Evolutionary conservation across 2,888 invertebrate genomes (phyloP), one percentile per base, ranked within the genome.

Genomic region (Tetragonisca angustula): DNA sequence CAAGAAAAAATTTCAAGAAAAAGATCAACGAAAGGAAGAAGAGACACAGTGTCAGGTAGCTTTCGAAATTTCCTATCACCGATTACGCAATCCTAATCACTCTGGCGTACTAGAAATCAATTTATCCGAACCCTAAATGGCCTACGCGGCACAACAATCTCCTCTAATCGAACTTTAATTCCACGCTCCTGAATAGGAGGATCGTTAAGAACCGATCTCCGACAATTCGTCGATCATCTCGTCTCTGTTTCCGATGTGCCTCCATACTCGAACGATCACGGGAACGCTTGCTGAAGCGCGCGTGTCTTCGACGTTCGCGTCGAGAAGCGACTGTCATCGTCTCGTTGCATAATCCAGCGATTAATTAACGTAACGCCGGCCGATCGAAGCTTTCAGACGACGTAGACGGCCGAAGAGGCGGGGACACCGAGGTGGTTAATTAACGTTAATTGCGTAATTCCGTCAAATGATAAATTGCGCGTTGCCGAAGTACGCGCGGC

Each of bases 401-500:
- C 61, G 36, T 32, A 43, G 65, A 59, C 19, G 49, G 17, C 49
- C 49, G 15, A 9, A 17, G 32, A 43, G 73, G 19, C 32, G 32
- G 69, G 69, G 36, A 50, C 61, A n/a, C 54, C 62, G 65, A 27
- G 70, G 73, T 61, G 76, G 80, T 61, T 85, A 85, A 86, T 87
- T 87, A 86, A 62, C 84, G 84, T 78, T 89, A 87, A 89, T 90
- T 85, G 73, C 89, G 89, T 81, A 89, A 90, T 52, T 52, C 80
- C 68, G 76, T 80, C 83, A 74, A 86, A 89, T 87, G 89, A 90
- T 90, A 89, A 90, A 89, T 89, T 87, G 83, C 43, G 32, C 9
- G 43, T 87, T 83, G 50, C 27, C 32, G n/a, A 2, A 9, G 43
- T 43, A 9, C 15, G 24, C 11, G 32, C 50, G 72, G 64, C 83